These are phyloP conservation scores for Drosophila antonietae DNA, from an alignment of 2,888 invertebrate species.

Conservation along the genomic window DNA sequence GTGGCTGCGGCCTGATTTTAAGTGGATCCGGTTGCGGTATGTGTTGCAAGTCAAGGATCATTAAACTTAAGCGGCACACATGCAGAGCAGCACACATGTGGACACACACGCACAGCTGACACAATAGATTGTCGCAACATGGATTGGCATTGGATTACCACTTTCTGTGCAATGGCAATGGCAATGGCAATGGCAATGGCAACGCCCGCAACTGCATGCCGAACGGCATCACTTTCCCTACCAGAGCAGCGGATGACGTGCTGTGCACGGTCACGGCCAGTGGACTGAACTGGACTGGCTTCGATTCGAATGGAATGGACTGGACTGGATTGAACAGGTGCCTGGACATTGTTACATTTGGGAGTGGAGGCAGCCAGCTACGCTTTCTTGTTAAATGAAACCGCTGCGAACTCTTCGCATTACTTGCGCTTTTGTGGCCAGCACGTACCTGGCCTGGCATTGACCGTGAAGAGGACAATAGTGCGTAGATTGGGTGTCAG, in stretches of 20 bases:
- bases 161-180: constrained; percentile 41
- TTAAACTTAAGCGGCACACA: constrained; percentile 62
- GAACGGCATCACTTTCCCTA: constrained; percentile 56
- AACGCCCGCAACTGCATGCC: constrained; percentile 45
- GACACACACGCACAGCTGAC: constrained; percentile 31
- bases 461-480: constrained; percentile 56
- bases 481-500: constrained; percentile 41
- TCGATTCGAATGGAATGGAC: background rate
- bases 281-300: constrained; percentile 13
- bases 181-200: constrained; percentile 26
- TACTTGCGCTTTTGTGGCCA: constrained; percentile 68
- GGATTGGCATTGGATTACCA: constrained; percentile 49
- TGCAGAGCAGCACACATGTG: constrained; percentile 9
- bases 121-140: constrained; percentile 32
- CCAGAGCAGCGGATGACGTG: constrained; percentile 35
- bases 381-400: constrained; percentile 59
- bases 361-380: constrained; percentile 6
- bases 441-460: constrained; percentile 35
- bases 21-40: constrained; percentile 58
- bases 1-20: constrained; percentile 26
- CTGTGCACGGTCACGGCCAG: constrained; percentile 54
- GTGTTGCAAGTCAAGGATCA: constrained; percentile 71
- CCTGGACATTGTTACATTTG: constrained; percentile 30
- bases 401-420: constrained; percentile 60
- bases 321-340: constrained; percentile 5